Evolutionary conservation across 1,140 invertebrate genomes (phyloP).

Genomic region (Drusus annulatus): DNA sequence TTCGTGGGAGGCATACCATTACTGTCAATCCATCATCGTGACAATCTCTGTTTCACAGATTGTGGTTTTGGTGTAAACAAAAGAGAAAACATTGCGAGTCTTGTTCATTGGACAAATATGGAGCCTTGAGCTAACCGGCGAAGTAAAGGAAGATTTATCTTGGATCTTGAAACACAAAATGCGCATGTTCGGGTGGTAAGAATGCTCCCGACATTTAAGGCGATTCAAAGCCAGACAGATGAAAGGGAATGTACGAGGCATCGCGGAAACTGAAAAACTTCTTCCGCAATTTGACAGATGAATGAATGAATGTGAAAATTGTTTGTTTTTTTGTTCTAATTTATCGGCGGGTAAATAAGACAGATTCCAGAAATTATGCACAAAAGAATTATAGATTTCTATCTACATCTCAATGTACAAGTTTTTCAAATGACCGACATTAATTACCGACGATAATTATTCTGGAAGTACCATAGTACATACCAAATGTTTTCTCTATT

Average conservation of each 20-base stretch:
- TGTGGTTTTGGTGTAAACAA: neutral
- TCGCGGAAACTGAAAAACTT: conserved; percentile 15
- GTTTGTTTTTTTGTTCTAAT: conserved; percentile 28
- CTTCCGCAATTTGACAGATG: conserved; percentile 27
- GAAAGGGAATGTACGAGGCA: neutral
- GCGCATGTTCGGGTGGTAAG: neutral
- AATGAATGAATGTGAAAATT: conserved; percentile 32
- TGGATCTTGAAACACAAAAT: neutral
- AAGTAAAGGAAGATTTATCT: conserved; percentile 15
- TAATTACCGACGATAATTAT: too few relatives aligned
- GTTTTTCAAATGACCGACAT: neutral
- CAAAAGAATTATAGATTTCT: conserved; percentile 18
- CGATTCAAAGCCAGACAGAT: conserved; percentile 18
- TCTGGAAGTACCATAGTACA: too few relatives aligned
- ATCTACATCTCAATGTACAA: conserved; percentile 1
- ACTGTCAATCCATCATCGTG: neutral
- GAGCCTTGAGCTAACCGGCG: neutral
- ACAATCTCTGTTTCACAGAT: neutral
- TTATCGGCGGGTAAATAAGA: conserved; percentile 32
- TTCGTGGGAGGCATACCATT: too few relatives aligned
- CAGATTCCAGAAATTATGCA: neutral
- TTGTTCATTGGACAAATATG: conserved; percentile 1
- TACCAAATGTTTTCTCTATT: too few relatives aligned
- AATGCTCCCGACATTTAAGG: conserved; percentile 14
- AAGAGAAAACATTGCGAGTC: conserved; percentile 16